Evolutionary conservation across 2,888 invertebrate species (phyloP).

Genomic region (Acanthosoma haemorrhoidale): DNA sequence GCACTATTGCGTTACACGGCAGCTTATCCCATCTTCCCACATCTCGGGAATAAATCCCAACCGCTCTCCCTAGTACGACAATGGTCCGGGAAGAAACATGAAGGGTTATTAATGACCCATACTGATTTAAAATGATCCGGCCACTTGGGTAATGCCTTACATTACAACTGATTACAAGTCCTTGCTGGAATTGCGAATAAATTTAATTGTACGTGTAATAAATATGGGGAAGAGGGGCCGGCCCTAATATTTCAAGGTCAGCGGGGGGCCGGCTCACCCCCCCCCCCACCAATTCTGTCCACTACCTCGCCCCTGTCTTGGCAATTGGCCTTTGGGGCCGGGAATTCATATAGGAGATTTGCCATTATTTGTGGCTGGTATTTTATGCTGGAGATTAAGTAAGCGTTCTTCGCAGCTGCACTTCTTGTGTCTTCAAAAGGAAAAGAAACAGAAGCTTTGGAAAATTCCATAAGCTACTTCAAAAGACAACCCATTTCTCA

Average conservation of each 20-base stretch:
- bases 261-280: not conserved
- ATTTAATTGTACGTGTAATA: slow-evolving; percentile 8
- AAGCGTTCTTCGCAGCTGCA: too few relatives aligned
- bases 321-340: not conserved
- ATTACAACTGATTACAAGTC: slow-evolving; percentile 12
- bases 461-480: too few relatives aligned
- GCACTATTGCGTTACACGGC: slow-evolving; percentile 14
- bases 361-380: too few relatives aligned
- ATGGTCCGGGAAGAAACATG: slow-evolving; percentile 9
- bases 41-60: slow-evolving; percentile 9
- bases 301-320: too few relatives aligned
- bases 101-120: slow-evolving; percentile 8
- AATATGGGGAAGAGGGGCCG: slow-evolving; percentile 1
- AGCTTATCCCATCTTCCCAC: slow-evolving; percentile 8
- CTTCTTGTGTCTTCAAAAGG: too few relatives aligned
- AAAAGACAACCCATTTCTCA: too few relatives aligned
- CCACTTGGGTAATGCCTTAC: not conserved
- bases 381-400: not conserved
- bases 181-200: slow-evolving; percentile 8
- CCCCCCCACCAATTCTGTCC: too few relatives aligned
- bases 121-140: slow-evolving; percentile 10
- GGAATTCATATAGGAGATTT: not conserved
- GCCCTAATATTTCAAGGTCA: slow-evolving; percentile 5
- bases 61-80: slow-evolving; percentile 8
- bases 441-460: too few relatives aligned